A percentile compares a stretch with the other conserved stretches of the same genome.
These are phyloP conservation scores for Scylla paramamosain DNA, from an alignment of 1,140 invertebrate species.

Conservation along the genomic window DNA sequence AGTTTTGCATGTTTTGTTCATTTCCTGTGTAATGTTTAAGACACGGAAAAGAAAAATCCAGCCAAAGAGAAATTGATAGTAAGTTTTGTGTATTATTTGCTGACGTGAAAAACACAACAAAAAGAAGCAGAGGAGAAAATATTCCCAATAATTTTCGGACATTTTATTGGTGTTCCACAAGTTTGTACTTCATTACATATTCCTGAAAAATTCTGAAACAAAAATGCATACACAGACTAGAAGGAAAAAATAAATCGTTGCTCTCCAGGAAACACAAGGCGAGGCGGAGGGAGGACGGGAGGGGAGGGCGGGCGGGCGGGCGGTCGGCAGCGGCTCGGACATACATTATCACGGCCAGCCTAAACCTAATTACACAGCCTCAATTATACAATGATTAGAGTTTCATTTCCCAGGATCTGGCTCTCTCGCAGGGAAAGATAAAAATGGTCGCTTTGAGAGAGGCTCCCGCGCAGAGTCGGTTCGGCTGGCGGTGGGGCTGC, in stretches of 20 bases:
- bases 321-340: background rate
- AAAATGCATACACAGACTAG: constrained; percentile 22
- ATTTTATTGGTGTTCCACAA: constrained; percentile 8
- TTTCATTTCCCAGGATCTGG: constrained; percentile 13
- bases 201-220: background rate
- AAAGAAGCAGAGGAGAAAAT: background rate
- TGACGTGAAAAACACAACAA: background rate
- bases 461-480: background rate
- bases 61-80: too few species aligned
- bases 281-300: background rate
- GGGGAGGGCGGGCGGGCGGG: background rate
- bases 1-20: too few species aligned
- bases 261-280: constrained; percentile 17
- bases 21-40: too few species aligned
- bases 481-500: background rate
- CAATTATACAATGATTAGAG: constrained; percentile 24
- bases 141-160: background rate
- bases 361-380: constrained; percentile 22
- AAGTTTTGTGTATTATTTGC: background rate
- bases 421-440: constrained; percentile 16
- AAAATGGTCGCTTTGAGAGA: constrained; percentile 22
- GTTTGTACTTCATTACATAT: constrained; percentile 24
- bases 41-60: too few species aligned
- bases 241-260: constrained; percentile 14
- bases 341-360: constrained; percentile 12